Evolutionary conservation across 2,113 vertebrate genomes (phyloP).

Genomic region (cattle (Bos taurus)): DNA sequence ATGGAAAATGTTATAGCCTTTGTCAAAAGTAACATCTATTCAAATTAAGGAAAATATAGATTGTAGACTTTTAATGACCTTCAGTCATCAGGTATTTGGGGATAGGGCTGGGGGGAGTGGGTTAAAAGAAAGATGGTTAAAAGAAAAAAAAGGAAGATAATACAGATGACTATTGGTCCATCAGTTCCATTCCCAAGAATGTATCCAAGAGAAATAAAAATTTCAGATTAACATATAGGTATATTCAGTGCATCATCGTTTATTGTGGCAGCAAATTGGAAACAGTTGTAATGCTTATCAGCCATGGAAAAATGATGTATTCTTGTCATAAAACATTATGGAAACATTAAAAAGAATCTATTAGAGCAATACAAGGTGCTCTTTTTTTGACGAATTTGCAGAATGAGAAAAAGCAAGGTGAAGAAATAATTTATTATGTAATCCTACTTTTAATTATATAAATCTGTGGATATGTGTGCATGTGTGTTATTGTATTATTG

Average conservation of each 20-base stretch:
- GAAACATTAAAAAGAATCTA: background rate
- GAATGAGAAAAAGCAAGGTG: background rate
- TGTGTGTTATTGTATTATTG: background rate
- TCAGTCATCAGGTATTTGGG: background rate
- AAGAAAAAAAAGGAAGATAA: background rate
- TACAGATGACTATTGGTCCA: background rate
- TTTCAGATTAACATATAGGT: background rate
- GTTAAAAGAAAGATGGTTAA: background rate
- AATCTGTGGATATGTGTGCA: background rate
- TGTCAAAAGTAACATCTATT: background rate
- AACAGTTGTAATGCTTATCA: background rate
- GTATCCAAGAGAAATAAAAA: background rate
- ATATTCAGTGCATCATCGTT: background rate
- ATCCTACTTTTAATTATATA: background rate
- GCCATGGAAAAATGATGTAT: background rate
- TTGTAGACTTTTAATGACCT: background rate
- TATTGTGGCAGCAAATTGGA: background rate
- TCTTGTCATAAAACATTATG: background rate
- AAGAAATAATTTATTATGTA: background rate
- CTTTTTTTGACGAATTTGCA: background rate
- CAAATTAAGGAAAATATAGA: background rate
- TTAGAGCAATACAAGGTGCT: background rate
- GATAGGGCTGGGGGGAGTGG: background rate
- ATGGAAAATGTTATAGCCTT: background rate
- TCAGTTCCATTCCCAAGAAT: background rate